phyloP scores from a whole-genome alignment of 2,113 vertebrate genomes.

The Columba janthina region DNA sequence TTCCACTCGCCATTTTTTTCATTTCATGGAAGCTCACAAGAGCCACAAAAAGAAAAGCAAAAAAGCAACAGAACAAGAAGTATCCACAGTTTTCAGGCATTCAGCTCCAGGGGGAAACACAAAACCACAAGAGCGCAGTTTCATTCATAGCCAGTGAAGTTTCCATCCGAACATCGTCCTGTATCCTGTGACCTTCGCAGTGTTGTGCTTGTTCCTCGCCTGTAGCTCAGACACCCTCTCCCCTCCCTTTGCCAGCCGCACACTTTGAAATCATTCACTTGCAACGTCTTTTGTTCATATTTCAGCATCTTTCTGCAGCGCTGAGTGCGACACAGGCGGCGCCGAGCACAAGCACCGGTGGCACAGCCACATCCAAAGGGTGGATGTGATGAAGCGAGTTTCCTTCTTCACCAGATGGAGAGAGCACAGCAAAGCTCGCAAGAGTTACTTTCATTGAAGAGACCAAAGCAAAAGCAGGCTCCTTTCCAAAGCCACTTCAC shows the following conservation, averaged over 20 bases:
- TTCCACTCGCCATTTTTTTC: neutral
- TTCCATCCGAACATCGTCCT: conserved; percentile 63
- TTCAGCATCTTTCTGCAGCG: conserved; percentile 1
- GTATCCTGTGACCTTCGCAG: conserved; percentile 53
- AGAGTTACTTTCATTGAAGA: neutral
- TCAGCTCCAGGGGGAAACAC: conserved; percentile 54
- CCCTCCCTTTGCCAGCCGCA: conserved; percentile 52
- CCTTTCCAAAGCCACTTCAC: conserved; percentile 54
- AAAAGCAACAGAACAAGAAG: conserved; percentile 37
- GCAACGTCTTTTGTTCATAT: conserved; percentile 16
- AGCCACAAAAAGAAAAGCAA: neutral
- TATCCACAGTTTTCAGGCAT: conserved; percentile 36
- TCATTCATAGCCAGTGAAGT: conserved; percentile 61
- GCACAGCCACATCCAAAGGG: no score
- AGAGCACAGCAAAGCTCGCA: neutral
- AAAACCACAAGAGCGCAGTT: conserved; percentile 1
- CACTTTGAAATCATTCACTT: neutral
- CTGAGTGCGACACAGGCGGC: neutral
- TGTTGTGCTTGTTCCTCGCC: conserved; percentile 10
- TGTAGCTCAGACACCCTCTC: neutral
- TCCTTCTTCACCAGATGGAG: neutral
- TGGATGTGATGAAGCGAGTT: neutral
- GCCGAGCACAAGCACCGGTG: neutral
- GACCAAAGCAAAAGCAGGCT: conserved; percentile 12
- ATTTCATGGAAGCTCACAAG: neutral